Evolutionary conservation across 2,797 vertebrate genomes (phyloP), one percentile per base, ranked within the genome.

Genomic region (Crocodylus rhombifer): DNA sequence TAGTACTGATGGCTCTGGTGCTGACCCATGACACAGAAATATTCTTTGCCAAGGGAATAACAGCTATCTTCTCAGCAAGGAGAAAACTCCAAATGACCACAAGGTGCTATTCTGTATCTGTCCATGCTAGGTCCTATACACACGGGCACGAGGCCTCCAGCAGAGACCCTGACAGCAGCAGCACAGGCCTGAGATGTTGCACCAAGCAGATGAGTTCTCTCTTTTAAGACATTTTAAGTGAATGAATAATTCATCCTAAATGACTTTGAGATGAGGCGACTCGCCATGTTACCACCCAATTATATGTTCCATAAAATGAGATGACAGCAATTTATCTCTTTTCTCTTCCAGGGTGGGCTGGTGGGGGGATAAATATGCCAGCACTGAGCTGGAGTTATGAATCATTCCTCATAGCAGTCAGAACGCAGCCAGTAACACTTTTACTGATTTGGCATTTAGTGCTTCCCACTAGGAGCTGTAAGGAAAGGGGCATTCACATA

Each of bases 231-330:
- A 51, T 93, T 97, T 91, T 94, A 96, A 94, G 51, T 3, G 7
- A 92, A 97, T 96, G 92, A 98, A 97, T 98, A 97, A 98, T 97
- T 97, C 97, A 98, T 96, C 60, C 92, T 75, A 88, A 97, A 96
- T 93, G 95, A 95, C 97, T 97, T 91, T 91, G 94, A 95, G 94
- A 96, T 1, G 63, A 97, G 96, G 94, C 6, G 3, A 88, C 69
- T 82, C 85, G 96, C 94, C 95, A 82, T 93, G 94, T 96, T 96
- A 95, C 96, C 97, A 95, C 97, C 96, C 81, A 96, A 97, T 97
- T 97, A 97, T 93, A 89, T 76, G 96, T 96, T 96, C 96, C 97
- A 96, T 97, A 97, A 97, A 97, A 97, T 97, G 97, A 95, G 91
- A 97, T 89, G 94, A 96, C 96, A 95, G 97, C 95, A 95, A 97